A percentile compares a stretch with the other conserved stretches of the same genome.
These are phyloP conservation scores for Sphecodes monilicornis DNA, from an alignment of 2,888 invertebrate species.

Conservation along the genomic window DNA sequence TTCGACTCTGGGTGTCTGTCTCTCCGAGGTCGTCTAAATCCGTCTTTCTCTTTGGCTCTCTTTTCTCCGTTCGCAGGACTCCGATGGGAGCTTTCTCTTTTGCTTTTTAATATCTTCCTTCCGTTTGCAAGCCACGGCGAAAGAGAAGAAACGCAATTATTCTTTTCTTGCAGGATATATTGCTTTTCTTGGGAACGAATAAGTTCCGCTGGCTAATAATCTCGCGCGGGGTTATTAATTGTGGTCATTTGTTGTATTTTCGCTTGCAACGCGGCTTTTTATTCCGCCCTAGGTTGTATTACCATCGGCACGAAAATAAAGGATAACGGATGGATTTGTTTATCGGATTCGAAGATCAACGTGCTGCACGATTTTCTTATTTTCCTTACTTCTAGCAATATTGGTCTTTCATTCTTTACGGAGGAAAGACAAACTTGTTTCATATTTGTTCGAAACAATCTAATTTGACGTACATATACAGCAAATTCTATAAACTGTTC, in stretches of 20 bases:
- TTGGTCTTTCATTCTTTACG: not conserved
- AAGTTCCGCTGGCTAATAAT: slow-evolving; percentile 20
- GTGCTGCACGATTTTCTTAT: not conserved
- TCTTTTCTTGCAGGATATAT: slow-evolving; percentile 1
- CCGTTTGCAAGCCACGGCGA: not conserved
- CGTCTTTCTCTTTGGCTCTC: not conserved
- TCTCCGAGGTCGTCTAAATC: not conserved
- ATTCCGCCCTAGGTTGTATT: not conserved
- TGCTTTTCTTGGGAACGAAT: slow-evolving; percentile 5
- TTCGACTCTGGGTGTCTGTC: not conserved
- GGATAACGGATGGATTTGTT: not conserved
- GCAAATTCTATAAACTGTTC: no score
- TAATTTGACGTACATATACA: no score
- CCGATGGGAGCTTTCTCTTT: not conserved
- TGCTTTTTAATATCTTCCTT: slow-evolving; percentile 15
- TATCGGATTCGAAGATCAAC: not conserved
- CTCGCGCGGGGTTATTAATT: slow-evolving; percentile 10
- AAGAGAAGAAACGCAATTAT: slow-evolving; percentile 9
- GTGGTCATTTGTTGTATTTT: not conserved
- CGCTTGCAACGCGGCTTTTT: not conserved
- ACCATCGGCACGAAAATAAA: not conserved
- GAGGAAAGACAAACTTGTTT: no score
- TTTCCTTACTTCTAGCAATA: not conserved
- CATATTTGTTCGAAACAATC: no score
- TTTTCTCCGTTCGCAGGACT: not conserved